A percentile compares a stretch with the other conserved stretches of the same genome.
Conservation (phyloP, 2,888 invertebrate species). For the Dryocosmus kuriphilus region DNA sequence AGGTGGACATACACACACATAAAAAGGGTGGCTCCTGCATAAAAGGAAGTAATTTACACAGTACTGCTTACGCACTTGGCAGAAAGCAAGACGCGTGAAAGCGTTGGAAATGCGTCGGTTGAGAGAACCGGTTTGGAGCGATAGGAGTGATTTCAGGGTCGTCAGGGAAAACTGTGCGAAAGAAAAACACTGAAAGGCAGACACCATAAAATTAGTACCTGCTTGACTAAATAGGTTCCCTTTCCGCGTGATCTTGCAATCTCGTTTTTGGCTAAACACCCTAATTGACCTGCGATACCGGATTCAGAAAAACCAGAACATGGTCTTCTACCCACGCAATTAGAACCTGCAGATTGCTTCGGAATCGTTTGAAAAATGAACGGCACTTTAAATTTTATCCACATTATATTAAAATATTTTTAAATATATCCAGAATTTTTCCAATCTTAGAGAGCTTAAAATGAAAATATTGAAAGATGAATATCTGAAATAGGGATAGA, state of each 20-base stretch:
- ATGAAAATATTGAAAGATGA: neutral
- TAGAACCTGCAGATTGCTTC: neutral
- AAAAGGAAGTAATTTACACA: slow-evolving; percentile 19
- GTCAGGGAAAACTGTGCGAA: slow-evolving; percentile 26
- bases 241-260: neutral
- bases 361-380: neutral
- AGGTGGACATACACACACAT: slow-evolving; percentile 8
- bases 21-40: slow-evolving; percentile 5
- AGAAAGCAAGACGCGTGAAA: slow-evolving; percentile 9
- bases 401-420: neutral
- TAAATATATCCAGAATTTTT: neutral
- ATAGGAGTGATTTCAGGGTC: slow-evolving; percentile 59
- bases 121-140: slow-evolving; percentile 55
- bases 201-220: slow-evolving; percentile 17
- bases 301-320: neutral
- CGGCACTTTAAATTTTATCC: neutral
- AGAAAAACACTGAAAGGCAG: slow-evolving; percentile 14
- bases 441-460: neutral
- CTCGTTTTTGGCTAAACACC: slow-evolving; percentile 1
- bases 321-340: neutral
- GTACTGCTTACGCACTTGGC: slow-evolving; percentile 15
- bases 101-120: slow-evolving; percentile 19
- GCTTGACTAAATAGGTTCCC: neutral
- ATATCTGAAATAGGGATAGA: neutral
- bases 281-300: neutral